A percentile compares a stretch with the other conserved stretches of the same genome.
phyloP scores from a whole-genome alignment of 2,888 invertebrate genomes.

The Tanytarsus gracilentus region DNA sequence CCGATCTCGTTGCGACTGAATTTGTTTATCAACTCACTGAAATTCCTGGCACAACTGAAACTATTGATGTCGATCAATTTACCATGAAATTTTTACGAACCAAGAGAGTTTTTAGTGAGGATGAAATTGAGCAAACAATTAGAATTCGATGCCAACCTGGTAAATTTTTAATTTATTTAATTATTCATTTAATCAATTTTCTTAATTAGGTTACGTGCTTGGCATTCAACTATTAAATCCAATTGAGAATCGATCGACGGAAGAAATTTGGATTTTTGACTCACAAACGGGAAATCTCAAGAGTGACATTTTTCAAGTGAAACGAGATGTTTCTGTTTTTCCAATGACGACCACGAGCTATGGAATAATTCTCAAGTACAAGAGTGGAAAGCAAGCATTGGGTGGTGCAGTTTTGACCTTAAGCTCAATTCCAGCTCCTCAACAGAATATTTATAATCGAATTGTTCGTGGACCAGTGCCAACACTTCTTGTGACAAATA shows the following conservation, averaged over 20 bases:
- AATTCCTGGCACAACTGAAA: slow-evolving; percentile 55
- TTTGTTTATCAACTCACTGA: slow-evolving; percentile 63
- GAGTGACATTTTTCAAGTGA: slow-evolving; percentile 65
- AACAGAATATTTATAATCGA: slow-evolving; percentile 61
- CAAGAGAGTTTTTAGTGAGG: slow-evolving; percentile 51
- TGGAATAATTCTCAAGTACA: slow-evolving; percentile 67
- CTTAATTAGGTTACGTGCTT: slow-evolving; percentile 72
- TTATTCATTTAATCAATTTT: no score
- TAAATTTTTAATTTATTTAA: no score
- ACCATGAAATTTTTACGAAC: slow-evolving; percentile 75
- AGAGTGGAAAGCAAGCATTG: slow-evolving; percentile 65
- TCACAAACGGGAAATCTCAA: slow-evolving; percentile 56
- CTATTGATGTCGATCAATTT: slow-evolving; percentile 57
- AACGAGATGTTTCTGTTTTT: slow-evolving; percentile 78
- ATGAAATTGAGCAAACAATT: slow-evolving; percentile 50
- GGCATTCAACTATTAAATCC: slow-evolving; percentile 87
- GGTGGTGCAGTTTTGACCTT: slow-evolving; percentile 76
- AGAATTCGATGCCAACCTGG: slow-evolving; percentile 66
- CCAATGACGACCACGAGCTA: slow-evolving; percentile 81
- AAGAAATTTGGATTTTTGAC: slow-evolving; percentile 71
- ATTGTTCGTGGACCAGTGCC: slow-evolving; percentile 73
- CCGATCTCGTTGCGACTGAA: slow-evolving; percentile 56
- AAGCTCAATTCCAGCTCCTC: slow-evolving; percentile 62
- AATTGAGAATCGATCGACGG: slow-evolving; percentile 77
- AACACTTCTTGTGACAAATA: slow-evolving; percentile 58